Evolutionary conservation across 2,797 vertebrate species (phyloP).

Genomic region (Peromyscus attwateri): DNA sequence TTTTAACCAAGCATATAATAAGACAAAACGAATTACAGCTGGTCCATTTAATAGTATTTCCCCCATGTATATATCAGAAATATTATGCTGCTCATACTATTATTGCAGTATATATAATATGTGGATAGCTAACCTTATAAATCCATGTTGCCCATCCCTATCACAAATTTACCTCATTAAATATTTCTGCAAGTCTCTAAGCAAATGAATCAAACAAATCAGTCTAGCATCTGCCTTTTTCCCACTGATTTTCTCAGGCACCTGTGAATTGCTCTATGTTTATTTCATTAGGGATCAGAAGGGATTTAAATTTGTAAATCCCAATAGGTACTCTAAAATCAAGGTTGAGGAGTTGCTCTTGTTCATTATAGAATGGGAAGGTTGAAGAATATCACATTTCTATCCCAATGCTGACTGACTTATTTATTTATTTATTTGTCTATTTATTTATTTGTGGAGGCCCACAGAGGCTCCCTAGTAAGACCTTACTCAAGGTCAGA

Average conservation of each 20-base stretch:
- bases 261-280: slow-evolving; percentile 19
- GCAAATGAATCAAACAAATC: slow-evolving; percentile 58
- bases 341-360: background rate
- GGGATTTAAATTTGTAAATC: slow-evolving; percentile 8
- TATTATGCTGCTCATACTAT: slow-evolving; percentile 8
- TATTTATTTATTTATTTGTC: background rate
- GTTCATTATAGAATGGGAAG: background rate
- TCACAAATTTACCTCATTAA: slow-evolving; percentile 42
- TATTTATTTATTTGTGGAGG: no score
- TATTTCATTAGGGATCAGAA: slow-evolving; percentile 53
- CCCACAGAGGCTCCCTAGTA: no score
- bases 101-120: slow-evolving; percentile 24
- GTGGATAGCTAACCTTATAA: slow-evolving; percentile 59
- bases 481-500: no score
- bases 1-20: slow-evolving; percentile 75
- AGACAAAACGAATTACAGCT: slow-evolving; percentile 72
- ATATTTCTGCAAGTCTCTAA: slow-evolving; percentile 54
- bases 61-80: slow-evolving; percentile 52
- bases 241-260: background rate
- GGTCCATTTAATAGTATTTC: slow-evolving; percentile 61
- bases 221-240: background rate
- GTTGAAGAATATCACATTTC: background rate
- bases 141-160: slow-evolving; percentile 32
- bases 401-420: background rate
- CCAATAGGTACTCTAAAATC: background rate